Conservation (phyloP, 2,888 invertebrate species). For the Adelphocoris suturalis region DNA sequence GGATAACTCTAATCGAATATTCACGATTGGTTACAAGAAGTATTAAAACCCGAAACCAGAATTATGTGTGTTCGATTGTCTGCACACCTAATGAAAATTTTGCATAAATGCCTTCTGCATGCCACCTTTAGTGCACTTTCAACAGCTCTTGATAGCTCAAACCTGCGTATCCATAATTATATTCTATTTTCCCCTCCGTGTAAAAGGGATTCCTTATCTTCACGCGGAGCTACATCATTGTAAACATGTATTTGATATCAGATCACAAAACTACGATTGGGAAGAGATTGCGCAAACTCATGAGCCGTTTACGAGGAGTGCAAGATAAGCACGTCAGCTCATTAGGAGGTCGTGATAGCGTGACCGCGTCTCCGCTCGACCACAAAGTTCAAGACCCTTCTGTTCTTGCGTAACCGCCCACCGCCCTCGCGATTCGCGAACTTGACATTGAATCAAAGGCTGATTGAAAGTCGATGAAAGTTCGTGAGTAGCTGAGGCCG, state of each 20-base stretch:
- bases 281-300: background rate
- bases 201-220: too few species aligned
- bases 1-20: too few species aligned
- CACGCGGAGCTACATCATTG: too few species aligned
- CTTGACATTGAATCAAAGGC: slow-evolving; percentile 56
- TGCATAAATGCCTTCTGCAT: too few species aligned
- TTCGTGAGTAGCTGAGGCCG: background rate
- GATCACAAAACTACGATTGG: background rate
- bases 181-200: too few species aligned
- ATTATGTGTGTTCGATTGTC: too few species aligned
- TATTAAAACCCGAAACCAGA: too few species aligned
- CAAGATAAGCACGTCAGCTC: slow-evolving; percentile 58
- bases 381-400: slow-evolving; percentile 64
- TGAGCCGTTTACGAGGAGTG: slow-evolving; percentile 12
- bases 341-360: slow-evolving; percentile 61
- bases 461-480: slow-evolving; percentile 46
- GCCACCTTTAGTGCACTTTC: too few species aligned
- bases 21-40: too few species aligned
- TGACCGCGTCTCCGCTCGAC: slow-evolving; percentile 46
- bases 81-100: too few species aligned
- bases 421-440: slow-evolving; percentile 44
- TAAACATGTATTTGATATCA: background rate
- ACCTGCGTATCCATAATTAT: too few species aligned
- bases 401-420: slow-evolving; percentile 57
- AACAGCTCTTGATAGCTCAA: too few species aligned